Percentiles rank a stretch among this genome's conserved stretches.
These are phyloP conservation scores for Caenorhabditis sp. DNA, from an alignment of 2,888 invertebrate genomes.

Conservation along the genomic window DNA sequence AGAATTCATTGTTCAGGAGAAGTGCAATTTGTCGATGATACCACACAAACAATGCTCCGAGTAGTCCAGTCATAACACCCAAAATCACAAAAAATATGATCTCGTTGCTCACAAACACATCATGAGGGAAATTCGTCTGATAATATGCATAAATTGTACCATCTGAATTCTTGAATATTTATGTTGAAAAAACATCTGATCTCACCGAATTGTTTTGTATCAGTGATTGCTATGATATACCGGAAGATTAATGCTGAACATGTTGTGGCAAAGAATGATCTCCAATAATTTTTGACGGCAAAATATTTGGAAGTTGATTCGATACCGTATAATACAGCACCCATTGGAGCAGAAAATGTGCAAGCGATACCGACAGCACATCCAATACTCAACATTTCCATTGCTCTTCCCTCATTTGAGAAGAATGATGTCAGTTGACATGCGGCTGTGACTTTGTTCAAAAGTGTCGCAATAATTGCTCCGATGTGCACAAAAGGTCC, in stretches of 20 bases:
- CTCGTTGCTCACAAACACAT: constrained; percentile 96
- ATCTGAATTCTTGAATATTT: constrained; percentile 20
- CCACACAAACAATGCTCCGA: constrained; percentile 57
- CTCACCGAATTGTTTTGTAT: not conserved
- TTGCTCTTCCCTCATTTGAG: constrained; percentile 76
- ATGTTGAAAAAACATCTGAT: too few species aligned
- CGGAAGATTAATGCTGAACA: constrained; percentile 79
- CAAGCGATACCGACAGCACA: constrained; percentile 93
- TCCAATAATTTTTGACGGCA: constrained; percentile 96
- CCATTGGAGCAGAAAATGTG: constrained; percentile 95
- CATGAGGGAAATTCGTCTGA: constrained; percentile 76
- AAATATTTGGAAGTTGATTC: constrained; percentile 98
- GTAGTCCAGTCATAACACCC: constrained; percentile 74
- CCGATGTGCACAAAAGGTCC: constrained; percentile 99
- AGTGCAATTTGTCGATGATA: constrained; percentile 49
- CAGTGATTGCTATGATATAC: constrained; percentile 73
- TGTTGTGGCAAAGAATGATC: constrained; percentile 72
- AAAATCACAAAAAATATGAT: constrained; percentile 89
- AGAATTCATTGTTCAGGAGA: constrained; percentile 46
- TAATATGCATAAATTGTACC: constrained; percentile 78
- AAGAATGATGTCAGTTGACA: constrained; percentile 59
- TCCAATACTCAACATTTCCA: constrained; percentile 95
- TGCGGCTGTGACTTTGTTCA: constrained; percentile 73
- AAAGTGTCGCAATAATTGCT: constrained; percentile 91
- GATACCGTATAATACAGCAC: constrained; percentile 90